Conservation (phyloP, 1,140 invertebrate species). For the Sinella curviseta region DNA sequence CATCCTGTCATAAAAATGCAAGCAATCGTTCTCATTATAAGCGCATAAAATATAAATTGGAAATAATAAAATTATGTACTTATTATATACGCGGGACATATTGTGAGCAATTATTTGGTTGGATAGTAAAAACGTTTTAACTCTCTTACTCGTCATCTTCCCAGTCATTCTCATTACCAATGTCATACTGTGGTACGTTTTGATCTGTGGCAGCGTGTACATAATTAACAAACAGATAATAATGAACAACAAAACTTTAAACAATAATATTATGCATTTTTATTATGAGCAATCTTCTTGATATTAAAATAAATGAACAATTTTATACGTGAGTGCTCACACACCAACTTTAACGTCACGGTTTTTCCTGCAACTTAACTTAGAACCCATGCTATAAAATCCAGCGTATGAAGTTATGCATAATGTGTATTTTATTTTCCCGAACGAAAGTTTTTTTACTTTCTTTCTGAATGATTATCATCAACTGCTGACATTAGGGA, state of each 20-base stretch:
- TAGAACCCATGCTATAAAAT: not conserved
- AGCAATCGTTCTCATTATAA: not conserved
- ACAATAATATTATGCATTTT: not conserved
- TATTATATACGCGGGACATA: not conserved
- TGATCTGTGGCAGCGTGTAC: too few relatives aligned
- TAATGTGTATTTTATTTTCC: too few relatives aligned
- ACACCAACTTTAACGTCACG: not conserved
- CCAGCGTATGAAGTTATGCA: too few relatives aligned
- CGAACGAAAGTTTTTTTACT: too few relatives aligned
- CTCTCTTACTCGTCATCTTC: constrained; percentile 6
- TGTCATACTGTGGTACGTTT: not conserved
- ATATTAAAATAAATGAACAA: not conserved
- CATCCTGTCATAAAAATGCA: constrained; percentile 1
- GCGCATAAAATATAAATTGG: not conserved
- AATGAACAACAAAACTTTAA: not conserved
- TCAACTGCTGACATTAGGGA: too few relatives aligned
- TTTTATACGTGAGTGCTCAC: not conserved
- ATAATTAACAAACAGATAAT: not conserved
- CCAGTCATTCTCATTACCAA: constrained; percentile 3
- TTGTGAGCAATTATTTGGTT: not conserved
- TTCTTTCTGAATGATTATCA: too few relatives aligned
- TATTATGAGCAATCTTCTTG: not conserved
- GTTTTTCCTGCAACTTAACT: constrained; percentile 10
- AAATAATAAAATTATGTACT: not conserved
- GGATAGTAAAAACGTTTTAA: too few relatives aligned